A percentile compares a stretch with the other conserved stretches of the same genome.
These are phyloP conservation scores for Cybosia mesomella DNA, from an alignment of 2,888 invertebrate species.

Conservation along the genomic window DNA sequence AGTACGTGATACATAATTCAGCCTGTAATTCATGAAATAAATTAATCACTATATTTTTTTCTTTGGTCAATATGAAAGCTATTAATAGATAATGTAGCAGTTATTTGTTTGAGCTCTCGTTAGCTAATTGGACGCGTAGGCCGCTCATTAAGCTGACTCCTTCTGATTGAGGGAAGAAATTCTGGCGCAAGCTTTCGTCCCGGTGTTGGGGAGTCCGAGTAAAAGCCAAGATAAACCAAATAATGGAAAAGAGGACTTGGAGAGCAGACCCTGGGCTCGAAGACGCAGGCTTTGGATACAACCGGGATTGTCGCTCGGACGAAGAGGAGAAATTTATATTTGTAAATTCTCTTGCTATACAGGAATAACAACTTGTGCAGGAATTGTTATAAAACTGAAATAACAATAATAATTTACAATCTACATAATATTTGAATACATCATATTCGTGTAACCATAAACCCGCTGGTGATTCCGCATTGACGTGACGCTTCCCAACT, in stretches of 20 bases:
- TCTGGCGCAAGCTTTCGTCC: not conserved
- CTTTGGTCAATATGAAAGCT: too few relatives aligned
- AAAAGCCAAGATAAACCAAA: too few relatives aligned
- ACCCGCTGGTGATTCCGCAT: slow-evolving; percentile 51
- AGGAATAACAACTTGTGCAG: not conserved
- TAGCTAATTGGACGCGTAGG: not conserved
- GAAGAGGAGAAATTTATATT: not conserved
- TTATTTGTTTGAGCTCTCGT: too few relatives aligned
- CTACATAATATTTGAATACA: slow-evolving; percentile 8
- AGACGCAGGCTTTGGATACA: not conserved
- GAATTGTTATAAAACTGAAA: slow-evolving; percentile 1
- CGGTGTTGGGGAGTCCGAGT: not conserved
- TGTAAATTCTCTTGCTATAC: not conserved
- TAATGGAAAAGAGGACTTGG: too few relatives aligned
- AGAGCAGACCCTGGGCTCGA: not conserved
- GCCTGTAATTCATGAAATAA: not conserved
- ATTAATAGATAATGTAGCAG: too few relatives aligned
- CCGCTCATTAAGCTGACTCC: not conserved
- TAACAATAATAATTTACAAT: not conserved
- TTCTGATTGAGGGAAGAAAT: not conserved
- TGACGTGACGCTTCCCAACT: slow-evolving; percentile 45
- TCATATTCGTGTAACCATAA: slow-evolving; percentile 44
- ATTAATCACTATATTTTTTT: not conserved
- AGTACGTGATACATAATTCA: too few relatives aligned
- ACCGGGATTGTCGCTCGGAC: not conserved